These are phyloP conservation scores for Equus quagga DNA, from an alignment of 2,113 vertebrate species.

Conservation along the genomic window DNA sequence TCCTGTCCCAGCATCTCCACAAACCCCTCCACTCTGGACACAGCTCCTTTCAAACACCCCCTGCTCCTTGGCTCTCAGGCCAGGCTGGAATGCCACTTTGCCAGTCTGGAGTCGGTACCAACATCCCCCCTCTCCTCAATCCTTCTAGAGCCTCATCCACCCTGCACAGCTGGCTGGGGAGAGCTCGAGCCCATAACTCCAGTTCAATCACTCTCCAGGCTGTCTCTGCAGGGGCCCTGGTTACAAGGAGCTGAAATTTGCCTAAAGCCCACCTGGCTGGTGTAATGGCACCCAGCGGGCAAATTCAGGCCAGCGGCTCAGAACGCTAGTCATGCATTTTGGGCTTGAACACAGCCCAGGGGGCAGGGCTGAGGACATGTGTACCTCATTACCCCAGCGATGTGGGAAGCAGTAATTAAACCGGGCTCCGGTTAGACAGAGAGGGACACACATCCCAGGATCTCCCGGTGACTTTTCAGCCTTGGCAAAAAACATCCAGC, in stretches of 20 bases:
- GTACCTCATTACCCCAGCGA: conserved; percentile 69
- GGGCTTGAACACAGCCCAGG: conserved; percentile 65
- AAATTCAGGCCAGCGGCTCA: conserved; percentile 74
- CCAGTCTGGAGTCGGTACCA: background rate
- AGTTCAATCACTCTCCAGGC: conserved; percentile 20
- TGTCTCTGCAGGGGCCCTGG: conserved; percentile 50
- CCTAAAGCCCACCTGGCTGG: conserved; percentile 79
- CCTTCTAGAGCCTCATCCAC: background rate
- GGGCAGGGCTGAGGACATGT: conserved; percentile 62
- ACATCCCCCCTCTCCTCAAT: background rate
- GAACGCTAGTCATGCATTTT: conserved; percentile 77
- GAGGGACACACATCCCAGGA: conserved; percentile 5
- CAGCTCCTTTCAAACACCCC: background rate
- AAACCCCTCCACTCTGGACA: background rate
- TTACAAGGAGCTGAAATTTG: conserved; percentile 75
- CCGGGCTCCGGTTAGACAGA: conserved; percentile 15
- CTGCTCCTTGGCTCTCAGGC: background rate
- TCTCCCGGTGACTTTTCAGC: conserved; percentile 50
- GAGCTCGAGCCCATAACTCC: conserved; percentile 54
- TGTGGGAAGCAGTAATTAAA: conserved; percentile 73
- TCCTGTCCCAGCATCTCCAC: background rate
- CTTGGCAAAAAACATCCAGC: background rate
- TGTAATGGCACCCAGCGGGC: conserved; percentile 60
- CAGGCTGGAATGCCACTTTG: background rate
- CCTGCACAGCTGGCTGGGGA: background rate